A percentile compares a stretch with the other conserved stretches of the same genome.
These are phyloP conservation scores for Piprites chloris DNA, from an alignment of 2,113 vertebrate genomes.

Conservation along the genomic window DNA sequence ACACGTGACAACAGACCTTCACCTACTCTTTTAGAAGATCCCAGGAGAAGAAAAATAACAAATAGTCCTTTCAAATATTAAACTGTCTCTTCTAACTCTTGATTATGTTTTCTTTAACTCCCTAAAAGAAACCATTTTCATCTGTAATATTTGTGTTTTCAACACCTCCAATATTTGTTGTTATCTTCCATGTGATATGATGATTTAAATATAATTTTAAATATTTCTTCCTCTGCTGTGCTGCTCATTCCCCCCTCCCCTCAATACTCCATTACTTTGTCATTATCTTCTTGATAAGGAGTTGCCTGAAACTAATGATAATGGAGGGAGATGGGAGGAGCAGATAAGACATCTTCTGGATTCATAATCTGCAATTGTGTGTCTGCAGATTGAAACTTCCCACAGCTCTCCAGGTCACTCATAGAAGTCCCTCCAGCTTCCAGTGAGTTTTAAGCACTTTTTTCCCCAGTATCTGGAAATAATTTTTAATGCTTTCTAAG, in stretches of 20 bases:
- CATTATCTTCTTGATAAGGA: background rate
- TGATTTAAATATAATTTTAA: background rate
- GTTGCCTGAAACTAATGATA: background rate
- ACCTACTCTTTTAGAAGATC: background rate
- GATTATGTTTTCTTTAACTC: background rate
- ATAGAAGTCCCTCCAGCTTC: background rate
- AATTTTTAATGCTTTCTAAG: background rate
- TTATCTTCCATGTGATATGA: background rate
- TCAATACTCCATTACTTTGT: background rate
- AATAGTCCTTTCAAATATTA: background rate
- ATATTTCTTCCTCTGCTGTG: background rate
- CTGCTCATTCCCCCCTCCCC: accelerated
- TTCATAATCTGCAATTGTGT: background rate
- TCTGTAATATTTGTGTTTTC: background rate
- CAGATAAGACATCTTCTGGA: background rate
- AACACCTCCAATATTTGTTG: background rate
- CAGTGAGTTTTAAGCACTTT: background rate
- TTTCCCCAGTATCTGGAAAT: background rate
- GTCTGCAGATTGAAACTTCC: background rate
- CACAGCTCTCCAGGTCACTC: background rate
- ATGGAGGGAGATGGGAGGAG: background rate
- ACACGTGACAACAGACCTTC: background rate
- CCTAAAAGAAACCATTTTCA: background rate
- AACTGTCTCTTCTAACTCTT: background rate
- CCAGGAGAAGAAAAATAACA: background rate